Evolutionary conservation across 2,888 invertebrate species (phyloP), one percentile per base, ranked within the genome.

Genomic region (Allolobophora icterica): DNA sequence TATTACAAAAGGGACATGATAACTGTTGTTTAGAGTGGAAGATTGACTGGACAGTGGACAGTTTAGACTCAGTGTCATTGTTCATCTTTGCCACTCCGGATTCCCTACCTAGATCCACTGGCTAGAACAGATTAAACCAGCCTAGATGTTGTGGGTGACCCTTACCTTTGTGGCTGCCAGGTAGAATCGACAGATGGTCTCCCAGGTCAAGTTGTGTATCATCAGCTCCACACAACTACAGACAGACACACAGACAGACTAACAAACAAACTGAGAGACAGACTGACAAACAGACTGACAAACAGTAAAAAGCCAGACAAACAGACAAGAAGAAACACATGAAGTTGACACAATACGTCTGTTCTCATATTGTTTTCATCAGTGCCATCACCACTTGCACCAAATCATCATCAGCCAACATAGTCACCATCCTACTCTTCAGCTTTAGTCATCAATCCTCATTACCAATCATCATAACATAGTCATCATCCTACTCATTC

Each of bases 161-260:
- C 87, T 35, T 21, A 87, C 87, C 87, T 87, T 87, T 15, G 38
- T 87, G 21, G 87, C 87, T 87, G 87, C 87, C 87, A 35, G 8
- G 38, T 87, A 87, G 38, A 87, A 87, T 24, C 87, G 87, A 87
- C 87, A 87, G 87, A 87, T 24, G 35, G 87, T 87, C 38, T 87
- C 87, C 87, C 87, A 87, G 11, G 87, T 87, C 35, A 87, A 21
- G 19, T 38, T 87, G 4, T 38, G 21, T 34, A 87, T 87, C 87
- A 87, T 87, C 87, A 87, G 42, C 45, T 89, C 58, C 24, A 90
- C 89, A 91, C 58, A 40, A 42, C 87, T 87, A 24, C 84, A 84
- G 34, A 52, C 52, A 52, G 24, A 52, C 52, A 52, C 24, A 52
- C 52, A 24, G 13, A 38, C 34, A 87, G 24, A 71, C 71, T 17